Percentiles rank a stretch among this genome's conserved stretches.
Evolutionary conservation across 2,888 invertebrate species (phyloP).

Genomic region (Melipona bicolor): DNA sequence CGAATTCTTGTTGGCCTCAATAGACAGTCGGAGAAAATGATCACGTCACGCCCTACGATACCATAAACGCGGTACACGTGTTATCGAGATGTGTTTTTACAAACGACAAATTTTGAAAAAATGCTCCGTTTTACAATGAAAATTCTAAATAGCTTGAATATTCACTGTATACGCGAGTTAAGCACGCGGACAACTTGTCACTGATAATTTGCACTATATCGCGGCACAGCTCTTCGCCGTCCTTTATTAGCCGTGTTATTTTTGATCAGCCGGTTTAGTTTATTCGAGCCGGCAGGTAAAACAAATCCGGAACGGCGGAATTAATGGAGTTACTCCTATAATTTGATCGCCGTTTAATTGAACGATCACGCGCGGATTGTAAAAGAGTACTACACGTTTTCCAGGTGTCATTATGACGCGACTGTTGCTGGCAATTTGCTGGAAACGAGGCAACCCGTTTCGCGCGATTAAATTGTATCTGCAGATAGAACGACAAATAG

Average conservation of each 20-base stretch:
- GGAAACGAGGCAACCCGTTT: background rate
- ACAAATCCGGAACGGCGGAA: conserved; percentile 26
- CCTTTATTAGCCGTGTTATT: conserved; percentile 21
- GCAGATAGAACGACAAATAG: background rate
- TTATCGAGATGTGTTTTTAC: too few relatives aligned
- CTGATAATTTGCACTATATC: conserved; percentile 44
- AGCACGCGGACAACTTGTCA: conserved; percentile 30
- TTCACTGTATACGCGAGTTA: background rate
- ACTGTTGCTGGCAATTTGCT: conserved; percentile 15
- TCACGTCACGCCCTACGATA: too few relatives aligned
- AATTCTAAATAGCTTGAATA: too few relatives aligned
- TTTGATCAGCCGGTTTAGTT: conserved; percentile 3
- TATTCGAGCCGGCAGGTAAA: background rate
- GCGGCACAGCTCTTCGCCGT: background rate
- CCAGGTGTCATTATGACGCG: conserved; percentile 7
- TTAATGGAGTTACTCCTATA: conserved; percentile 32
- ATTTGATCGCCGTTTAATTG: conserved; percentile 31
- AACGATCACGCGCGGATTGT: conserved; percentile 25
- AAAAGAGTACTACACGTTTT: conserved; percentile 14
- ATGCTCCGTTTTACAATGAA: too few relatives aligned
- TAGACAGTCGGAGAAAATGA: too few relatives aligned
- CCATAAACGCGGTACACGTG: too few relatives aligned
- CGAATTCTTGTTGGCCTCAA: too few relatives aligned
- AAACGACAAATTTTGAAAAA: too few relatives aligned
- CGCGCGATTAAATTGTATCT: background rate